Conservation (phyloP, 1,140 invertebrate genomes). For the Gyrodactylus bullatarudis region DNA sequence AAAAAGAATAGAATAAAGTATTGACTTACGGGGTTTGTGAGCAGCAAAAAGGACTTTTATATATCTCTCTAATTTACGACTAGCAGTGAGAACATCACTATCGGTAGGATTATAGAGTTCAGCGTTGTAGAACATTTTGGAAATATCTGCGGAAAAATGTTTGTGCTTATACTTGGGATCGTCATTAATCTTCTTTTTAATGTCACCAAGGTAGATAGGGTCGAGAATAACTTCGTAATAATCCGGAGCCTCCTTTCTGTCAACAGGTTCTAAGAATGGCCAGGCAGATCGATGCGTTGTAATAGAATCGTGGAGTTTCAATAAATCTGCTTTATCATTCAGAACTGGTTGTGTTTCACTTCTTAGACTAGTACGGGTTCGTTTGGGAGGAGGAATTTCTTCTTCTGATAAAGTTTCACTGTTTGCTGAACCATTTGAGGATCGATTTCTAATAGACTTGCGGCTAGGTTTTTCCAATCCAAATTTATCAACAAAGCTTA, state of each 20-base stretch:
- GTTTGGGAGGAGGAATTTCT: background rate
- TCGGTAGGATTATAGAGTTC: slow-evolving; percentile 5
- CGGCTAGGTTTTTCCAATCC: too few relatives aligned
- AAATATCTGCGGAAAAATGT: background rate
- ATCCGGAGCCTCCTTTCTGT: slow-evolving; percentile 5
- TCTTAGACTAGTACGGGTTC: background rate
- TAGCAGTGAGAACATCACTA: background rate
- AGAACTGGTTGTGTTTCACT: background rate
- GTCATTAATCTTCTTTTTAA: background rate
- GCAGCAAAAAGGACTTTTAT: background rate
- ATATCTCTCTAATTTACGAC: background rate
- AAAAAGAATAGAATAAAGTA: too few relatives aligned
- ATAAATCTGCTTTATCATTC: background rate
- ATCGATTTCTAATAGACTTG: too few relatives aligned
- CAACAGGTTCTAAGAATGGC: slow-evolving; percentile 7
- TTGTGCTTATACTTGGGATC: background rate
- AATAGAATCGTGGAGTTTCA: background rate
- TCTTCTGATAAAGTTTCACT: background rate
- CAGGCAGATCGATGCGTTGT: slow-evolving; percentile 4
- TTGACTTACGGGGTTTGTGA: background rate
- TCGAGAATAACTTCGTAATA: slow-evolving; percentile 3
- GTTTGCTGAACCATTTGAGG: too few relatives aligned
- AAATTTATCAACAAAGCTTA: too few relatives aligned
- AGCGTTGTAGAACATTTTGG: slow-evolving; percentile 7
- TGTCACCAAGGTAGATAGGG: background rate